phyloP scores from a whole-genome alignment of 2,113 vertebrate genomes.

The Mugil cephalus region DNA sequence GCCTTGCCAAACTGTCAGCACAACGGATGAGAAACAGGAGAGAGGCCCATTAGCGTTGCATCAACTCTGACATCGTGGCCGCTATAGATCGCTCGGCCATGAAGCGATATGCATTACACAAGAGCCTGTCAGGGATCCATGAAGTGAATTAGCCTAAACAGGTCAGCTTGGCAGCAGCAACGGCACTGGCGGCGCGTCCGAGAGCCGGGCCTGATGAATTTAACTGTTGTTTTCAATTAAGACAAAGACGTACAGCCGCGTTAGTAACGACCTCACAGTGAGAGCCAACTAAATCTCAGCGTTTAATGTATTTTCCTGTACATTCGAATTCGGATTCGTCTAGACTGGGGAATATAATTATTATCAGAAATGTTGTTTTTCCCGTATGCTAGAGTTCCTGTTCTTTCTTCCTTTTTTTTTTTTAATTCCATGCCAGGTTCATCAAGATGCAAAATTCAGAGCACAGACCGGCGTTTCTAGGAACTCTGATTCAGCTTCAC shows the following conservation, averaged over 20 bases:
- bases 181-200: slow-evolving; percentile 9
- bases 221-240: slow-evolving; percentile 22
- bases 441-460: too few species aligned
- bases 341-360: too few species aligned
- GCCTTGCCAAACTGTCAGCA: slow-evolving; percentile 27
- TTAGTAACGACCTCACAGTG: too few species aligned
- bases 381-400: too few species aligned
- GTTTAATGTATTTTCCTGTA: neutral
- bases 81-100: slow-evolving; percentile 19
- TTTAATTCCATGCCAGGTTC: too few species aligned
- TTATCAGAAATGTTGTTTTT: too few species aligned
- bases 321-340: too few species aligned
- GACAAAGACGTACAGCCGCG: slow-evolving; percentile 7
- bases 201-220: slow-evolving; percentile 23
- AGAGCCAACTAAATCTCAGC: neutral
- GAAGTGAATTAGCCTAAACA: slow-evolving; percentile 59
- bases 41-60: slow-evolving; percentile 33
- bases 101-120: slow-evolving; percentile 50
- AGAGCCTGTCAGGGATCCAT: slow-evolving; percentile 54
- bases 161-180: slow-evolving; percentile 51
- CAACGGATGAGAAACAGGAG: slow-evolving; percentile 45
- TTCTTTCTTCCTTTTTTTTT: neutral
- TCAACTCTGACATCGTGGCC: slow-evolving; percentile 47
- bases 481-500: neutral
- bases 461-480: neutral